A percentile compares a stretch with the other conserved stretches of the same genome.
These are phyloP conservation scores for Bombyx mandarina DNA, from an alignment of 1,140 invertebrate genomes.

Conservation along the genomic window DNA sequence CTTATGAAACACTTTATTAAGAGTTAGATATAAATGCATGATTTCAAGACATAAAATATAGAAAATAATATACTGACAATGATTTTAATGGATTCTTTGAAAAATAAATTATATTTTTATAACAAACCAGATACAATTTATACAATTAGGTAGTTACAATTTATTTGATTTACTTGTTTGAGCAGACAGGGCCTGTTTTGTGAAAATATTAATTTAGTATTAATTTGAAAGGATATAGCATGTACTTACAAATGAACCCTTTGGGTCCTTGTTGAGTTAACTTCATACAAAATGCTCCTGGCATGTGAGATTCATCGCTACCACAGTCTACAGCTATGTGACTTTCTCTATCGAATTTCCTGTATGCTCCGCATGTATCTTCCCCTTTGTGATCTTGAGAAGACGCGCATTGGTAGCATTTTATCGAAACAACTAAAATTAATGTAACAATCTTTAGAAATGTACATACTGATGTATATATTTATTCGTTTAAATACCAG, in stretches of 20 bases:
- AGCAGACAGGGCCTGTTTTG: too few relatives aligned
- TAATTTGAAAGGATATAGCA: neutral
- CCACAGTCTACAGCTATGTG: constrained; percentile 91
- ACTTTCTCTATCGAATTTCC: constrained; percentile 81
- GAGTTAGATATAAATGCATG: too few relatives aligned
- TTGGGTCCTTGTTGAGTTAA: constrained; percentile 88
- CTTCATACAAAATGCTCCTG: constrained; percentile 95
- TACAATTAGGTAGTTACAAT: too few relatives aligned
- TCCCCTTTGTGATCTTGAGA: constrained; percentile 76
- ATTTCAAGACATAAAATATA: too few relatives aligned
- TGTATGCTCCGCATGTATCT: constrained; percentile 91
- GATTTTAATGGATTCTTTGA: neutral
- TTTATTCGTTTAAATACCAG: neutral
- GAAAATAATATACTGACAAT: neutral
- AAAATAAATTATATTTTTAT: neutral
- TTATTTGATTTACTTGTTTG: too few relatives aligned
- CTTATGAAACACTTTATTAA: too few relatives aligned
- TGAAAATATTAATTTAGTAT: neutral
- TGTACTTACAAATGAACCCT: constrained; percentile 90
- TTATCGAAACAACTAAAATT: constrained; percentile 75
- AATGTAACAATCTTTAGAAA: neutral
- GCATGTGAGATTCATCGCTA: constrained; percentile 89
- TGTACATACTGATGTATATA: neutral
- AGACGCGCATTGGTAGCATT: constrained; percentile 92
- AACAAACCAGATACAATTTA: neutral